Percentiles rank a stretch among this genome's conserved stretches.
Evolutionary conservation across 2,113 vertebrate genomes (phyloP).

Genomic region (Oncorhynchus masou): DNA sequence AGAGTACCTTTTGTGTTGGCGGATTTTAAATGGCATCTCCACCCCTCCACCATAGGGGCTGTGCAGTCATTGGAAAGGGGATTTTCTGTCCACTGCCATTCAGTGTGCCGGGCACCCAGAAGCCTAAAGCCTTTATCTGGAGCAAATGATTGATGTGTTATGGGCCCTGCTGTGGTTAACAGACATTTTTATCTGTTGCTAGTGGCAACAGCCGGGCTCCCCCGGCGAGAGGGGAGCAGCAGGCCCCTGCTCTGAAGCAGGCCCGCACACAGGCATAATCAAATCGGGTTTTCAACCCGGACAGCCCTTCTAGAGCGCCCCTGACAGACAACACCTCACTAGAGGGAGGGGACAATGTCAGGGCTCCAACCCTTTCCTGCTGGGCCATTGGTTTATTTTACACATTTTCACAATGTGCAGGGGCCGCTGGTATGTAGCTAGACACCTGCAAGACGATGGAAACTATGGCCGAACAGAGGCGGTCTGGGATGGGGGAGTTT

Average conservation of each 20-base stretch:
- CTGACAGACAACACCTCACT: constrained; percentile 81
- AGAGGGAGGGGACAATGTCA: constrained; percentile 81
- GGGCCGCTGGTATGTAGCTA: constrained; percentile 58
- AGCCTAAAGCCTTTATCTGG: constrained; percentile 81
- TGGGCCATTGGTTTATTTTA: constrained; percentile 83
- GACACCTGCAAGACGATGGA: constrained; percentile 76
- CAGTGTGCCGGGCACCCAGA: constrained; percentile 68
- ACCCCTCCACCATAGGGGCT: constrained; percentile 67
- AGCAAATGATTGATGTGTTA: constrained; percentile 86
- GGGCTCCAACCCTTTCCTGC: constrained; percentile 77
- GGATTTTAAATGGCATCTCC: constrained; percentile 62
- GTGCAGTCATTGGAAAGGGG: constrained; percentile 86
- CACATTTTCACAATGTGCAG: constrained; percentile 85
- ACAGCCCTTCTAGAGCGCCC: constrained; percentile 77
- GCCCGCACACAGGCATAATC: constrained; percentile 87
- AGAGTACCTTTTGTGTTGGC: constrained; percentile 51
- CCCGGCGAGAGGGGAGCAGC: constrained; percentile 75
- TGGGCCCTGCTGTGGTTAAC: constrained; percentile 85
- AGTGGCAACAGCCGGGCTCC: constrained; percentile 85
- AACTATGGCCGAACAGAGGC: constrained; percentile 48
- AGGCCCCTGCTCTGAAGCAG: constrained; percentile 72
- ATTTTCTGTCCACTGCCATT: constrained; percentile 76
- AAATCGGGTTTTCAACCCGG: constrained; percentile 85
- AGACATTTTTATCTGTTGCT: constrained; percentile 93
- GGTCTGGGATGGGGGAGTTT: not conserved